A percentile compares a stretch with the other conserved stretches of the same genome.
phyloP scores from a whole-genome alignment of 2,797 vertebrate species.

The Iguana delicatissima region DNA sequence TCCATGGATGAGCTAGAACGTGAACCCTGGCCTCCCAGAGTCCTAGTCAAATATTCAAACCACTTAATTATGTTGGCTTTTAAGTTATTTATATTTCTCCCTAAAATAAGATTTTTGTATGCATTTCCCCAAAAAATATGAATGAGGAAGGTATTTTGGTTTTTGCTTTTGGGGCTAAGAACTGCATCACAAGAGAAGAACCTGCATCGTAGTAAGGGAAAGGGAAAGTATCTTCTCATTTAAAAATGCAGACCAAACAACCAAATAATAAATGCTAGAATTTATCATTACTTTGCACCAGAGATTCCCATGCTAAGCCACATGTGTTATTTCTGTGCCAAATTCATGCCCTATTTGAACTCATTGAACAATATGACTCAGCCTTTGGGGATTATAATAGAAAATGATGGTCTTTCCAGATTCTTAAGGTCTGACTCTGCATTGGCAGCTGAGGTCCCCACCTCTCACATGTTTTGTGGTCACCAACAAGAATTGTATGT shows the following conservation, averaged over 20 bases:
- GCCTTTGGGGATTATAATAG: background rate
- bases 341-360: background rate
- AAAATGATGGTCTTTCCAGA: background rate
- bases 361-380: slow-evolving; percentile 4
- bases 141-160: background rate
- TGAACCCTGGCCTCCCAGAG: no score
- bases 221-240: background rate
- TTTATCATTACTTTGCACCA: background rate
- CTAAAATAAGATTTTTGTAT: background rate
- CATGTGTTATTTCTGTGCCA: background rate
- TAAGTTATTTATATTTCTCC: background rate
- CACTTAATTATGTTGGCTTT: no score
- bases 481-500: background rate
- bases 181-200: background rate
- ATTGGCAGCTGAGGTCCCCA: background rate
- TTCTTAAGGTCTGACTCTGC: background rate
- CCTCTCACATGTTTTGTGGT: background rate
- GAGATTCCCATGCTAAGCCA: background rate
- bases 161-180: background rate
- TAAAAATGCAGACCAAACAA: background rate
- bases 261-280: background rate
- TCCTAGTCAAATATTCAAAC: no score
- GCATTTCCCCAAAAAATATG: background rate
- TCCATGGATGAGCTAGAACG: no score
- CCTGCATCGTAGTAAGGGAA: background rate